Evolutionary conservation across 2,113 vertebrate genomes (phyloP).

Genomic region (Cervus canadensis): DNA sequence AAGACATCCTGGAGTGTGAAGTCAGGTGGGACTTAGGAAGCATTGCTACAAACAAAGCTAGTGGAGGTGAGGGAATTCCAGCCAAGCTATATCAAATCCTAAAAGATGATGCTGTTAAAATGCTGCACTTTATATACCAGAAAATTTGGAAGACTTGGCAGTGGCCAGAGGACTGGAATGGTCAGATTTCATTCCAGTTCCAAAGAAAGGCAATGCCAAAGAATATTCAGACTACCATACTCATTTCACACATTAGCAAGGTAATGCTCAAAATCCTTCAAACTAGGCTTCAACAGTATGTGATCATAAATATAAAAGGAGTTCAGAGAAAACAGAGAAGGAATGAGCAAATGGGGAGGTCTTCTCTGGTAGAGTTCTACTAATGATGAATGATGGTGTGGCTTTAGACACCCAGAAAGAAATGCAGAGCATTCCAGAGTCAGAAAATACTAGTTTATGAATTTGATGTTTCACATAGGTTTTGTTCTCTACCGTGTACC

Average conservation of each 20-base stretch:
- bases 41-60: neutral
- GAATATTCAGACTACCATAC: neutral
- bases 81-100: neutral
- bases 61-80: neutral
- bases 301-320: neutral
- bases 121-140: neutral
- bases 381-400: neutral
- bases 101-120: neutral
- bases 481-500: neutral
- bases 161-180: neutral
- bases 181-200: neutral
- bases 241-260: neutral
- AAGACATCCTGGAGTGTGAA: neutral
- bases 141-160: neutral
- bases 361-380: neutral
- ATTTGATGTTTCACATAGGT: neutral
- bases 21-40: neutral
- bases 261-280: neutral
- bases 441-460: neutral
- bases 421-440: neutral
- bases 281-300: neutral
- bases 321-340: neutral
- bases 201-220: neutral
- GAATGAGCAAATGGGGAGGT: neutral
- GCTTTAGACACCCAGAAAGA: neutral